Evolutionary conservation across 2,113 vertebrate species (phyloP).

Genomic region (Coreoperca whiteheadi): DNA sequence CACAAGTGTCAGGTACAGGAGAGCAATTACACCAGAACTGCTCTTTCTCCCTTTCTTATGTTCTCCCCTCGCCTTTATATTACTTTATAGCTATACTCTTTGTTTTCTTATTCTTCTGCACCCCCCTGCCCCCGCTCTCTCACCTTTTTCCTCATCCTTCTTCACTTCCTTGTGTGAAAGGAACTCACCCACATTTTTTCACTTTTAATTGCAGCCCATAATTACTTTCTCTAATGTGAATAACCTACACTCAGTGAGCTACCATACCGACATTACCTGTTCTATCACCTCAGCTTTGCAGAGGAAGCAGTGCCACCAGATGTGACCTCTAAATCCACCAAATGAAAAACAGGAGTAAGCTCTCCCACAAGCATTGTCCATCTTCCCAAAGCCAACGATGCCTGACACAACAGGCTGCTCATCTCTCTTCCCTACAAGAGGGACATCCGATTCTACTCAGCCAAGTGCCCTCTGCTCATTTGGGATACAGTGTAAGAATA

Average conservation of each 20-base stretch:
- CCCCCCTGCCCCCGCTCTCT: constrained; percentile 41
- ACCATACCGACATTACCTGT: constrained; percentile 48
- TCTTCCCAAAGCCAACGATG: constrained; percentile 69
- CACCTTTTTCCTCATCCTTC: constrained; percentile 45
- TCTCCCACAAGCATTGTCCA: constrained; percentile 72
- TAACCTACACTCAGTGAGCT: constrained; percentile 53
- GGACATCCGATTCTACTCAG: constrained; percentile 34
- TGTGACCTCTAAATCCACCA: constrained; percentile 76
- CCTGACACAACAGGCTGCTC: constrained; percentile 71
- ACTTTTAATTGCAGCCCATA: constrained; percentile 77
- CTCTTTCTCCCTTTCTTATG: constrained; percentile 44
- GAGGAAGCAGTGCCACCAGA: constrained; percentile 62
- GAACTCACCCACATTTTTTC: constrained; percentile 42
- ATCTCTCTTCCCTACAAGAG: constrained; percentile 56
- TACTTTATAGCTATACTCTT: constrained; percentile 41
- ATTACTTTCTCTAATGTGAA: constrained; percentile 65
- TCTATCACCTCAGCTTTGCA: constrained; percentile 61
- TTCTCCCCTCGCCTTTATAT: constrained; percentile 27
- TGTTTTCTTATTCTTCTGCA: constrained; percentile 53
- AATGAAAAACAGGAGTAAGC: constrained; percentile 75
- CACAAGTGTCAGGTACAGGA: constrained; percentile 74
- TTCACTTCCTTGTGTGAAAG: constrained; percentile 53
- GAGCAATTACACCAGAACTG: constrained; percentile 75
- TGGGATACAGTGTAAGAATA: constrained; percentile 35
- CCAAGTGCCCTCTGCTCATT: constrained; percentile 51